Evolutionary conservation across 2,888 invertebrate genomes (phyloP).

Genomic region (Caenorhabditis sp.): DNA sequence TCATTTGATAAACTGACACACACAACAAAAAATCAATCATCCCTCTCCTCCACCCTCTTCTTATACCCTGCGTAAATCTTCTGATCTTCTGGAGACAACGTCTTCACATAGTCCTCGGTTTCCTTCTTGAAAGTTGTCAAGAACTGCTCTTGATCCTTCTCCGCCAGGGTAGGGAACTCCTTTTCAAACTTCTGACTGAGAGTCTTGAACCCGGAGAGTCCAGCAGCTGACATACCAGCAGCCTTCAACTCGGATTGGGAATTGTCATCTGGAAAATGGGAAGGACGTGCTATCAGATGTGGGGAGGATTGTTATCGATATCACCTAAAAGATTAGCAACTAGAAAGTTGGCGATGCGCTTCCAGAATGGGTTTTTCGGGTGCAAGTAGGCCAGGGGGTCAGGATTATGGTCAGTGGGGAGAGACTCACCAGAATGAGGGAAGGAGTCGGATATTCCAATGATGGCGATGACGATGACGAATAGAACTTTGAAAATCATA

Average conservation of each 20-base stretch:
- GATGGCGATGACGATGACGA: no score
- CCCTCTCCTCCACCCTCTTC: slow-evolving; percentile 19
- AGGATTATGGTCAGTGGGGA: no score
- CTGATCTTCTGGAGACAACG: slow-evolving; percentile 25
- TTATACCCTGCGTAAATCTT: slow-evolving; percentile 22
- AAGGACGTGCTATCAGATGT: no score
- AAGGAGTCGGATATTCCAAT: no score
- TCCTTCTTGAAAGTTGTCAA: slow-evolving; percentile 25
- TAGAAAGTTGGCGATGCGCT: no score
- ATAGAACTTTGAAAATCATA: no score
- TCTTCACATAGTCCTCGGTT: neutral
- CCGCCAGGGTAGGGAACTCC: slow-evolving; percentile 7
- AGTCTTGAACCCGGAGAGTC: slow-evolving; percentile 20
- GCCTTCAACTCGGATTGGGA: slow-evolving; percentile 8
- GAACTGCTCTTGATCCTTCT: slow-evolving; percentile 26
- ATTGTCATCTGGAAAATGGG: slow-evolving; percentile 25
- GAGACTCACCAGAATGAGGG: no score
- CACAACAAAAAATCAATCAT: neutral
- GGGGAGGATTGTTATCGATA: no score
- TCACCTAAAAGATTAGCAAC: no score
- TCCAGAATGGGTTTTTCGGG: no score
- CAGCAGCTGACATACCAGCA: slow-evolving; percentile 28
- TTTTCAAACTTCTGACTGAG: slow-evolving; percentile 17
- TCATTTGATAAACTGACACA: neutral
- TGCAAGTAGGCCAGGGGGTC: no score